Percentiles rank a stretch among this genome's conserved stretches.
These are phyloP conservation scores for Falco cherrug DNA, from an alignment of 2,797 vertebrate species.

Conservation along the genomic window DNA sequence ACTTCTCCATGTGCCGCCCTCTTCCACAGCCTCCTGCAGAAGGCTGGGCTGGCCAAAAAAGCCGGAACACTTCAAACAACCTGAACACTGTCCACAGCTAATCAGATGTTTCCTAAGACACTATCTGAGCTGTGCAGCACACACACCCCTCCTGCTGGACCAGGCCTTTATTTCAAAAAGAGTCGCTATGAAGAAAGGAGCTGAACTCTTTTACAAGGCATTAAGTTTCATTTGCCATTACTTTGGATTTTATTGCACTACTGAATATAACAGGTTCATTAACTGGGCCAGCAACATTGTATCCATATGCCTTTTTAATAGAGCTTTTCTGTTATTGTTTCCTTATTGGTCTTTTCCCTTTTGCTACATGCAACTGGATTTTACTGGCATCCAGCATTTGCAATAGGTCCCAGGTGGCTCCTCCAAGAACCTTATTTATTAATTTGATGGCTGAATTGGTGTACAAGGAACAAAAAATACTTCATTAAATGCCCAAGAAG, in stretches of 20 bases:
- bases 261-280: conserved; percentile 63
- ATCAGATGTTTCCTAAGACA: not conserved
- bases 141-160: conserved; percentile 57
- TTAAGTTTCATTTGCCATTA: conserved; percentile 75
- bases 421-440: conserved; percentile 11
- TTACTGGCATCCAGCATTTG: conserved; percentile 28
- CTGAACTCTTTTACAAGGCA: conserved; percentile 70
- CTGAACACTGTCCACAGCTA: not conserved
- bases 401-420: conserved; percentile 49
- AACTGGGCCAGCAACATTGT: conserved; percentile 40
- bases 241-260: conserved; percentile 65
- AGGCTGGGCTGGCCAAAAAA: not conserved
- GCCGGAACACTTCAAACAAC: not conserved
- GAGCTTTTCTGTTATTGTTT: conserved; percentile 67
- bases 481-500: not conserved
- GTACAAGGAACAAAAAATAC: not conserved
- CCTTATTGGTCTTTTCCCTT: conserved; percentile 68
- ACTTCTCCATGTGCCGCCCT: not conserved
- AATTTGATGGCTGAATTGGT: conserved; percentile 41
- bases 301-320: conserved; percentile 67
- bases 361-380: conserved; percentile 48
- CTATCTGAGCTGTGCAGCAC: not conserved
- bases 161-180: not conserved
- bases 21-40: not conserved
- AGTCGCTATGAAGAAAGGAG: not conserved